phyloP scores from a whole-genome alignment of 2,797 vertebrate genomes.

The Pantherophis vulpinus region DNA sequence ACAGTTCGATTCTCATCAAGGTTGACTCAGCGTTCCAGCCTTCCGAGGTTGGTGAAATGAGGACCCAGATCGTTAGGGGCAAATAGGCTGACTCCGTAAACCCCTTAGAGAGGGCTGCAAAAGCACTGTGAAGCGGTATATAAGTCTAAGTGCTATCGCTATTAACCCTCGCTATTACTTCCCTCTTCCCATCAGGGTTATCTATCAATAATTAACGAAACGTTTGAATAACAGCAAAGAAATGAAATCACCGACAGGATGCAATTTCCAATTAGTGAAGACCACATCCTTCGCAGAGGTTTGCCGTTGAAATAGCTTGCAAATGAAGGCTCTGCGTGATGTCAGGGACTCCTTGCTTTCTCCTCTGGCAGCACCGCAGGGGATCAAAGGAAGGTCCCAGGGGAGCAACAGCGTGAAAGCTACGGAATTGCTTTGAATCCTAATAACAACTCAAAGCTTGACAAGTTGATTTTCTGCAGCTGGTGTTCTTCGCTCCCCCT shows the following conservation, averaged over 20 bases:
- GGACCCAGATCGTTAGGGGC: too few species aligned
- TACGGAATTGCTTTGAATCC: constrained; percentile 48
- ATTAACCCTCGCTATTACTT: neutral
- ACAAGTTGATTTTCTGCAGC: neutral
- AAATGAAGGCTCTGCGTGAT: constrained; percentile 63
- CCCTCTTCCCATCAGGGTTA: neutral
- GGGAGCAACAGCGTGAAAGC: constrained; percentile 47
- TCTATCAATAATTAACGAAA: constrained; percentile 62
- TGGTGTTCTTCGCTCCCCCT: constrained; percentile 34
- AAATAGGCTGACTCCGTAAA: too few species aligned
- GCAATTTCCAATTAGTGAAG: constrained; percentile 64
- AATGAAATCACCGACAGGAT: constrained; percentile 47
- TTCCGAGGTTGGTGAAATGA: too few species aligned
- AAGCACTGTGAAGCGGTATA: too few species aligned
- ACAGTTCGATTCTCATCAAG: too few species aligned
- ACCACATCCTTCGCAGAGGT: constrained; percentile 54
- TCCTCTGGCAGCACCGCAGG: constrained; percentile 32
- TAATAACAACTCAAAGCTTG: constrained; percentile 57
- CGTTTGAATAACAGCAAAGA: constrained; percentile 42
- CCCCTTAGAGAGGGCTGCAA: too few species aligned
- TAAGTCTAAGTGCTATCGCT: too few species aligned
- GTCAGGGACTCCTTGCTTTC: constrained; percentile 35
- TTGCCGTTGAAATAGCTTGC: constrained; percentile 59
- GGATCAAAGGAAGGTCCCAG: constrained; percentile 20
- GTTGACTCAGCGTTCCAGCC: too few species aligned